Base-by-base conservation (phyloP, 1,140 invertebrate genomes). In the Habropoda laboriosa region DNA sequence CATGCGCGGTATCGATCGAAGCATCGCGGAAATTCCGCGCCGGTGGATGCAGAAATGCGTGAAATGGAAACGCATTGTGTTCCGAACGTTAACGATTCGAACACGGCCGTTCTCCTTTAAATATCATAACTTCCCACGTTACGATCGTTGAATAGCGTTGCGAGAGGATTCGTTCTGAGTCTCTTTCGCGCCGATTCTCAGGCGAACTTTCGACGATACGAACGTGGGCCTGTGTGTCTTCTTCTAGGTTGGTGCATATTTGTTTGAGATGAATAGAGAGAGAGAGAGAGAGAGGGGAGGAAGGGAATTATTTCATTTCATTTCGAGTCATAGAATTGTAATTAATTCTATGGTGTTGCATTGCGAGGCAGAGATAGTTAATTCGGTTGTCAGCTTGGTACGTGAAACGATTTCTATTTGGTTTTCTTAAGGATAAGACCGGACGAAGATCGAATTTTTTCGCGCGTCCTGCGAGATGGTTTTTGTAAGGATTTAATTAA, bases 1-100 rank as follows among this genome's bases (percentile, higher is more conserved):
- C n/a, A n/a, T n/a, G n/a, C n/a, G n/a, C n/a, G n/a, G n/a, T 76
- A 49, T 53, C 45, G 81, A 84, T 74, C 45, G 63, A 42, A 32
- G 47, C 42, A 78, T 85, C 67, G 42, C 49, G 60, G 40, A 72
- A 85, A 80, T 80, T 80, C 58, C 32, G 32, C 18, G 12, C 1
- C 18, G 10, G 57, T 42, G 30, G 55, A 73, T 12, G 77, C 58
- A 68, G 70, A 76, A 85, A 61, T 30, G 51, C 60, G 47, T 74
- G 71, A 84, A 80, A 75, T 83, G 71, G 58, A 66, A 80, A 74
- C 55, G 76, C 60, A 85, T 85, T 85, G 83, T 84, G n/a, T 45
- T 57, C 40, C 2, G n/a, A n/a, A n/a, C 67, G 42, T 47, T 47
- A 70, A 77, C 35, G 35, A 51, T 51, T 32, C 64, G 30, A 27